A percentile compares a stretch with the other conserved stretches of the same genome.
These are phyloP conservation scores for Diceros bicornis DNA, from an alignment of 2,797 vertebrate species.

Conservation along the genomic window DNA sequence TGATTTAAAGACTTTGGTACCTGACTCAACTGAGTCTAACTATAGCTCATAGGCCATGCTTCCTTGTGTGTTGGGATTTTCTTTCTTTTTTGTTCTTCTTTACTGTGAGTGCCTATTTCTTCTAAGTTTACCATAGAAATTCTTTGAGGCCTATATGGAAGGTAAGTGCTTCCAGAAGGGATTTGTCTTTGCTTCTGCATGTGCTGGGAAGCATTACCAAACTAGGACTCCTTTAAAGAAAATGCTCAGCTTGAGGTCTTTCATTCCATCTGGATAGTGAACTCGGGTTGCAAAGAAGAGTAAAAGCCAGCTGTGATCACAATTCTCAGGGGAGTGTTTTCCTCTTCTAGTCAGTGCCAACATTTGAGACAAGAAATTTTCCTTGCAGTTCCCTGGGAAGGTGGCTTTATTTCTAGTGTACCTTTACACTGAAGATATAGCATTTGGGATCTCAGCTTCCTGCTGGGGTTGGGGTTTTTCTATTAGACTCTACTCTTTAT, in stretches of 20 bases:
- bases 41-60: neutral
- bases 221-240: neutral
- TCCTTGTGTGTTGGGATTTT: neutral
- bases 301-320: neutral
- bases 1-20: neutral
- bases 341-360: neutral
- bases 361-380: neutral
- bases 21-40: neutral
- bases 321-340: neutral
- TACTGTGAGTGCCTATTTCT: neutral
- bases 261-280: neutral
- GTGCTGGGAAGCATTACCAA: neutral
- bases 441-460: neutral
- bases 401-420: neutral
- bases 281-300: too few relatives aligned
- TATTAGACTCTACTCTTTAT: neutral
- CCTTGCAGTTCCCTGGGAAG: neutral
- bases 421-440: neutral
- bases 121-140: neutral
- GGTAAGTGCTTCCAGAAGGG: neutral
- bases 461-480: neutral
- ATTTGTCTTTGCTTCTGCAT: neutral
- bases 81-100: neutral
- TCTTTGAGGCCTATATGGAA: neutral
- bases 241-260: neutral